phyloP scores from a whole-genome alignment of 2,888 invertebrate genomes.

The Pristionchus maxplancki region DNA sequence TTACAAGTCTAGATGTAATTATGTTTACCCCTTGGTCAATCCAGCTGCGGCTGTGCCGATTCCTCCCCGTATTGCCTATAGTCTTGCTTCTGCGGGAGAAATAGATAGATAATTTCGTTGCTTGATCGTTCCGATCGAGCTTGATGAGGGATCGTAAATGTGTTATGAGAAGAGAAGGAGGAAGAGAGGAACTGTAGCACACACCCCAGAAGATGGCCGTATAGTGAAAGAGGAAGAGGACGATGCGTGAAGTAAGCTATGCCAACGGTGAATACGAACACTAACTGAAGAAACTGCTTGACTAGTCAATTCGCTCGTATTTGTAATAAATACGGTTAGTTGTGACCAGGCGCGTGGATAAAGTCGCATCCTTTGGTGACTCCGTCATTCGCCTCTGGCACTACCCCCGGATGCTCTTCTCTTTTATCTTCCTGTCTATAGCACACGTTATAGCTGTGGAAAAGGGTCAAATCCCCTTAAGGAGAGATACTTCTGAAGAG shows the following conservation, averaged over 20 bases:
- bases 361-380: neutral
- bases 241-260: neutral
- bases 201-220: neutral
- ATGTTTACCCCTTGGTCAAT: too few species aligned
- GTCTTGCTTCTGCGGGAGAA: constrained; percentile 32
- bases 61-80: neutral
- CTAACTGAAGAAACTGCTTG: too few species aligned
- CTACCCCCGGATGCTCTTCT: neutral
- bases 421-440: neutral
- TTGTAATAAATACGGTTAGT: too few species aligned
- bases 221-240: neutral
- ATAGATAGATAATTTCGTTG: neutral
- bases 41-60: too few species aligned
- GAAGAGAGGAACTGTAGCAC: neutral
- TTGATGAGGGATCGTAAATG: constrained; percentile 45
- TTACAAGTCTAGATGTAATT: too few species aligned
- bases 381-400: neutral
- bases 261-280: too few species aligned
- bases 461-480: neutral
- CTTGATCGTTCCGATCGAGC: neutral
- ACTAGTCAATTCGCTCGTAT: too few species aligned
- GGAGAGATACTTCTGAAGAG: neutral
- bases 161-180: constrained; percentile 41
- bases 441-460: too few species aligned
- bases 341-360: too few species aligned